Conservation (phyloP, 2,113 vertebrate genomes). For the Syngnathus scovelli region DNA sequence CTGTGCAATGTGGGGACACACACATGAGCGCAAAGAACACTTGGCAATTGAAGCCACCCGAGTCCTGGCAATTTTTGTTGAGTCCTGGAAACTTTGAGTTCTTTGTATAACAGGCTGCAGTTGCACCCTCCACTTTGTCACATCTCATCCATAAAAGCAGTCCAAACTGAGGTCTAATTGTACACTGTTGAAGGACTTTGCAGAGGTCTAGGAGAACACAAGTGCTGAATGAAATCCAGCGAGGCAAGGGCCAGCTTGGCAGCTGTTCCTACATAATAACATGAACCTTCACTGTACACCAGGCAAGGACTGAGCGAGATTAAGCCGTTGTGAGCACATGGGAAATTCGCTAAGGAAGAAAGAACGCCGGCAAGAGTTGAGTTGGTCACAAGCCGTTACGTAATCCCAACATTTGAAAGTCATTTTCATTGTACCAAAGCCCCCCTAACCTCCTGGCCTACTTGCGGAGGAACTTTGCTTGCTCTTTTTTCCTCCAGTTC, state of each 20-base stretch:
- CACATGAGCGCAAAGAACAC: neutral
- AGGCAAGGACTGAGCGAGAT: slow-evolving; percentile 1
- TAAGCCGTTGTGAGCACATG: slow-evolving; percentile 32
- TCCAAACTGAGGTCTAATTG: slow-evolving; percentile 13
- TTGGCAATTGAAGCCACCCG: slow-evolving; percentile 10
- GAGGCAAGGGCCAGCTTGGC: slow-evolving; percentile 23
- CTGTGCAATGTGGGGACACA: neutral
- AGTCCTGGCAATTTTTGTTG: slow-evolving; percentile 2
- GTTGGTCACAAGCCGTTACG: slow-evolving; percentile 47
- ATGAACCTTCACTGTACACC: slow-evolving; percentile 28
- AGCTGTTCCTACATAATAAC: slow-evolving; percentile 49
- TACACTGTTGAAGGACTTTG: slow-evolving; percentile 24
- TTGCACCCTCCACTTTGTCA: slow-evolving; percentile 6
- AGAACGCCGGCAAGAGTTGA: slow-evolving; percentile 16
- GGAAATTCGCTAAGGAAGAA: slow-evolving; percentile 26
- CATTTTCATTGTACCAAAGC: slow-evolving; percentile 36
- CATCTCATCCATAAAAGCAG: slow-evolving; percentile 1
- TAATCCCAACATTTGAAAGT: slow-evolving; percentile 62
- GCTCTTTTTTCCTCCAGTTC: slow-evolving; percentile 16
- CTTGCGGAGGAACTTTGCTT: slow-evolving; percentile 27
- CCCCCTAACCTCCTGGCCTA: slow-evolving; percentile 46
- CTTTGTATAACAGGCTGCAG: slow-evolving; percentile 25
- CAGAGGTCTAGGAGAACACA: neutral
- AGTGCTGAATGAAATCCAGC: slow-evolving; percentile 22
- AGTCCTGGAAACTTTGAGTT: slow-evolving; percentile 5